These are phyloP conservation scores for Myotis lucifugus DNA, from an alignment of 2,113 vertebrate species.

Conservation along the genomic window DNA sequence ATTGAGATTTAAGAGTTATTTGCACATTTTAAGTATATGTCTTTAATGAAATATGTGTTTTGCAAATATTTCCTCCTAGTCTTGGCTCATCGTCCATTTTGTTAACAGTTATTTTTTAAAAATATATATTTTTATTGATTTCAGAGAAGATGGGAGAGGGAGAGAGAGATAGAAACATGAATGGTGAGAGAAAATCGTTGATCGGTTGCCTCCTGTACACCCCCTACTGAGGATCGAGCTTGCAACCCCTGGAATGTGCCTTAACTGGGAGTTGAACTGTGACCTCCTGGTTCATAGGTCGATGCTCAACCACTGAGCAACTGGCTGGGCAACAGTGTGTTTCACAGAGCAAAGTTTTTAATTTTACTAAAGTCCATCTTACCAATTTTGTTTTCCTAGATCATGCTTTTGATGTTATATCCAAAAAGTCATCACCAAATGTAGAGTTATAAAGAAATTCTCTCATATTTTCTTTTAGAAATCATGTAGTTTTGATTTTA, in stretches of 20 bases:
- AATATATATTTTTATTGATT: too few species aligned
- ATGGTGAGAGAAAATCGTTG: too few species aligned
- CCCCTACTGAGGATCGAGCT: too few species aligned
- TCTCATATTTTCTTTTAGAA: neutral
- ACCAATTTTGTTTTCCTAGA: neutral
- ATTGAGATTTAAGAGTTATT: neutral
- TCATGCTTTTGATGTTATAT: neutral
- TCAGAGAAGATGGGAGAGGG: too few species aligned
- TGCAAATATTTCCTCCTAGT: neutral
- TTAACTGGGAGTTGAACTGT: too few species aligned
- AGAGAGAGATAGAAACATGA: too few species aligned
- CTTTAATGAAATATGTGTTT: neutral
- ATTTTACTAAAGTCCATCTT: neutral
- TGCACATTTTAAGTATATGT: neutral
- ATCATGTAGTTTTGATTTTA: neutral
- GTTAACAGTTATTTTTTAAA: neutral
- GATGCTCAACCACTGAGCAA: too few species aligned
- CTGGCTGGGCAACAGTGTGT: neutral
- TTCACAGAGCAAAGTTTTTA: neutral
- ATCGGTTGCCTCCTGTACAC: too few species aligned
- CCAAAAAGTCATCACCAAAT: neutral
- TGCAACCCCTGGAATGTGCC: too few species aligned
- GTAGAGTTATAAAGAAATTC: neutral
- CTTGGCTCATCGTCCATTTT: neutral
- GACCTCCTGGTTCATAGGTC: too few species aligned